Evolutionary conservation across 2,797 vertebrate genomes (phyloP).

Genomic region (Pangasius mekongensis): DNA sequence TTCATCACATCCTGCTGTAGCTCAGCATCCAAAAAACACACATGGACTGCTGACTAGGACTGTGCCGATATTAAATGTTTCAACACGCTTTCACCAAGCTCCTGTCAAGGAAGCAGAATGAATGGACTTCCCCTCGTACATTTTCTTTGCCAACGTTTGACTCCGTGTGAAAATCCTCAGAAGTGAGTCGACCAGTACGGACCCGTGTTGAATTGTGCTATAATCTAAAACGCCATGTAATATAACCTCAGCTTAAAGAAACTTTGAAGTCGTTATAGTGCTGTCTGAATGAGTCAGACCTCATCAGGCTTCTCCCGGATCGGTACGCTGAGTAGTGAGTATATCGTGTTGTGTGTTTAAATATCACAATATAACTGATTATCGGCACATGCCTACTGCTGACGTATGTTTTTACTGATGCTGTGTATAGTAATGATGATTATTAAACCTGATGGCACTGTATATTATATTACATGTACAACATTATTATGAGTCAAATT

Average conservation of each 20-base stretch:
- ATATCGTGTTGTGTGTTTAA: too few relatives aligned
- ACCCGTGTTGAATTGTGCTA: background rate
- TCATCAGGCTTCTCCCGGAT: background rate
- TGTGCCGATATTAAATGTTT: conserved; percentile 4
- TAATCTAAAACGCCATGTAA: background rate
- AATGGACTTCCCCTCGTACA: background rate
- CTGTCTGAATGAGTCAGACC: background rate
- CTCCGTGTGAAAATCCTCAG: background rate
- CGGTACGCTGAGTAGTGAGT: background rate
- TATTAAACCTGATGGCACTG: background rate
- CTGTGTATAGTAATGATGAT: background rate
- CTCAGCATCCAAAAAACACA: background rate
- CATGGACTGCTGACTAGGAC: background rate
- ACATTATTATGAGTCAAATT: background rate
- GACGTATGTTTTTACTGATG: background rate
- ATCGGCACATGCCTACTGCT: conserved; percentile 2
- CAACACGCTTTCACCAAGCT: background rate
- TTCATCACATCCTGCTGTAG: background rate
- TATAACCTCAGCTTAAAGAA: background rate
- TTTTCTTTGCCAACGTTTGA: background rate
- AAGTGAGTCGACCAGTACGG: background rate
- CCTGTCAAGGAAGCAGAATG: background rate
- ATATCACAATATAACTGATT: background rate
- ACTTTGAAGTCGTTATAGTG: background rate
- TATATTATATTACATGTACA: background rate